These are phyloP conservation scores for Mus caroli DNA, from an alignment of 2,797 vertebrate species.

Conservation along the genomic window DNA sequence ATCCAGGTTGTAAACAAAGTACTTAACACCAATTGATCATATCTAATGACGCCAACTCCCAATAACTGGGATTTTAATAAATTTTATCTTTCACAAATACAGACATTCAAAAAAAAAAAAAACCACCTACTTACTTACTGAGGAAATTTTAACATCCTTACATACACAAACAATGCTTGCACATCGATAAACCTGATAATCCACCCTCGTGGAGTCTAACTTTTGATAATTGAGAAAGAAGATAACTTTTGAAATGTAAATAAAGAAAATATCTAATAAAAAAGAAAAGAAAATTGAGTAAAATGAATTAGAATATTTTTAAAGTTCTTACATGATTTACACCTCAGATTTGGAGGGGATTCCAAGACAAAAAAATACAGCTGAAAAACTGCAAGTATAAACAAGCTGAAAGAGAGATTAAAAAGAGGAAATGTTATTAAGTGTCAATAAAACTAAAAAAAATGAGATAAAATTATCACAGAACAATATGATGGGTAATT, in stretches of 20 bases:
- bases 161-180: neutral
- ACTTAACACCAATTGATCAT: neutral
- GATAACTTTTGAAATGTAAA: no score
- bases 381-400: neutral
- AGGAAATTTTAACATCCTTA: neutral
- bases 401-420: neutral
- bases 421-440: neutral
- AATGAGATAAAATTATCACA: neutral
- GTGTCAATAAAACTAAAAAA: neutral
- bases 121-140: neutral
- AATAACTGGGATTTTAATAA: neutral
- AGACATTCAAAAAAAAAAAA: neutral
- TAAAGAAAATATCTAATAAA: no score
- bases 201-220: neutral
- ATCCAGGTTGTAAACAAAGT: neutral
- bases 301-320: neutral
- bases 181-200: no score
- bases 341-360: neutral
- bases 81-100: neutral
- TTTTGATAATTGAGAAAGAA: neutral
- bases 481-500: neutral
- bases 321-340: neutral
- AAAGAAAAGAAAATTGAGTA: neutral
- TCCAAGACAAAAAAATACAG: neutral
- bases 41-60: no score